These are phyloP conservation scores for Hylyphantes graminicola DNA, from an alignment of 1,140 invertebrate genomes.

Conservation along the genomic window DNA sequence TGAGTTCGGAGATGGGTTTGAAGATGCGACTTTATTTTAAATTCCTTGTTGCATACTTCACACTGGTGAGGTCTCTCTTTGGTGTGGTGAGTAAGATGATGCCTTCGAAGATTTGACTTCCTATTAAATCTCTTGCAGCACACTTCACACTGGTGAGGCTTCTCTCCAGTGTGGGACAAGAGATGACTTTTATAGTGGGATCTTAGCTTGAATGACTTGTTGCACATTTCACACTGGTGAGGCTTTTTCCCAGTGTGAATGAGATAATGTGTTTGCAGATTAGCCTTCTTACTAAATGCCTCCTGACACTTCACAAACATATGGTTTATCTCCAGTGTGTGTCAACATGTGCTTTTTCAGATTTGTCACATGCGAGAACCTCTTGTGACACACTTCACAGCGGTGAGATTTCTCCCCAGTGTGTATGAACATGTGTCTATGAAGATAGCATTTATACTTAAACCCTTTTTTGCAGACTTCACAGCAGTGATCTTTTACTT, in stretches of 20 bases:
- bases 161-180: not conserved
- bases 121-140: not conserved
- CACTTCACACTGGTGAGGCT: not conserved
- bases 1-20: slow-evolving; percentile 11
- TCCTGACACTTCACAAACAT: no score
- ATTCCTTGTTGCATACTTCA: slow-evolving; percentile 62
- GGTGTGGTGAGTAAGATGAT: slow-evolving; percentile 32
- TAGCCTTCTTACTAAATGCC: no score
- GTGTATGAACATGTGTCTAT: no score
- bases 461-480: no score
- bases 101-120: not conserved
- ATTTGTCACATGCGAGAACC: no score
- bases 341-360: no score
- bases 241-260: not conserved
- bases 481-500: no score
- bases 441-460: no score
- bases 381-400: no score
- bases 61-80: slow-evolving; percentile 63
- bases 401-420: no score
- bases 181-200: no score
- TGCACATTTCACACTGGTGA: not conserved
- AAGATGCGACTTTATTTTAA: slow-evolving; percentile 38
- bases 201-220: not conserved
- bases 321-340: no score
- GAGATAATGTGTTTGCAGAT: not conserved